Conservation (phyloP, 92 coral and sea anemone species). For the Zoanthus sansibaricus region DNA sequence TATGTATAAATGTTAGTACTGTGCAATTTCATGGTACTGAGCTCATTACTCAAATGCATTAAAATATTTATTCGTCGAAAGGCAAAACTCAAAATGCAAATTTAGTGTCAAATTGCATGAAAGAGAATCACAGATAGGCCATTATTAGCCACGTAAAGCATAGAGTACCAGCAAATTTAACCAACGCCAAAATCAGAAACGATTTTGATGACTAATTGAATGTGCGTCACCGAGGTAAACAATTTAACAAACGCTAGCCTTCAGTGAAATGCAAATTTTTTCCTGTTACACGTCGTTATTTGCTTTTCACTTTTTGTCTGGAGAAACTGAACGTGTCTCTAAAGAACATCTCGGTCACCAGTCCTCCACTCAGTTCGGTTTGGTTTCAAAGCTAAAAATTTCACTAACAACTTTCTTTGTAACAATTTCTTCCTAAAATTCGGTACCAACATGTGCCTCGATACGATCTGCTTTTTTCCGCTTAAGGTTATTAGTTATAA, state of each 20-base stretch:
- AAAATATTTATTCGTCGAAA: background rate
- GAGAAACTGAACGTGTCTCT: constrained; percentile 12
- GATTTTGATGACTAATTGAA: background rate
- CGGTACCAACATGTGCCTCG: background rate
- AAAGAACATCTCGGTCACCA: constrained; percentile 4
- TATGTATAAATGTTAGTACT: too few species aligned
- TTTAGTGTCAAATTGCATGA: background rate
- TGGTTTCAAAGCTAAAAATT: background rate
- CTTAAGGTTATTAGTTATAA: background rate
- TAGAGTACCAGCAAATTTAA: background rate
- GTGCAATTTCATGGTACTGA: too few species aligned
- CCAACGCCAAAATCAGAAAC: background rate
- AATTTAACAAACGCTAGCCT: background rate
- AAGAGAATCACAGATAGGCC: constrained; percentile 1
- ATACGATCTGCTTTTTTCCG: background rate
- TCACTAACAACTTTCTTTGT: background rate
- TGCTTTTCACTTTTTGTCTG: background rate
- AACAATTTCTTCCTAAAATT: background rate
- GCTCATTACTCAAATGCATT: background rate
- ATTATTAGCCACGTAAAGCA: background rate
- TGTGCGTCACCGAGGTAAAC: background rate
- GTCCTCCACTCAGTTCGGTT: background rate
- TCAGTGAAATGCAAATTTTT: constrained; percentile 26
- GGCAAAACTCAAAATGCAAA: background rate
- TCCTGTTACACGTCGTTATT: background rate